Percentiles rank a stretch among this genome's conserved stretches.
Evolutionary conservation across 2,113 vertebrate species (phyloP).

Genomic region (Glaucomys volans): DNA sequence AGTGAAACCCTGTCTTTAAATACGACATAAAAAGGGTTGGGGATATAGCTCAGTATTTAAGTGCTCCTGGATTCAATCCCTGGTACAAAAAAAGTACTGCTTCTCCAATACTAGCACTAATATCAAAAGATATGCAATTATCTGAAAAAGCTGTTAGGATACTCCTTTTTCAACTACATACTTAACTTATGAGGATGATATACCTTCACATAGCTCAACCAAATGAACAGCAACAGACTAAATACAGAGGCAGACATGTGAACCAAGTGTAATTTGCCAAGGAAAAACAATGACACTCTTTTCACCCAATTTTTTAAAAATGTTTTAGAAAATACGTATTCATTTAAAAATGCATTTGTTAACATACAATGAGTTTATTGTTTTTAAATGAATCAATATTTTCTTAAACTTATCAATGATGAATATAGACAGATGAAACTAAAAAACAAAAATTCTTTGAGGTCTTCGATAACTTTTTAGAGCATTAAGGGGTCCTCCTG

Average conservation of each 20-base stretch:
- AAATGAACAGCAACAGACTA: not conserved
- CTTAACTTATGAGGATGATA: not conserved
- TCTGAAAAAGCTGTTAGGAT: slow-evolving; percentile 15
- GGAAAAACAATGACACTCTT: not conserved
- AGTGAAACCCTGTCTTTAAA: too few relatives aligned
- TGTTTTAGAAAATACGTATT: not conserved
- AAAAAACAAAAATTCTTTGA: slow-evolving; percentile 31
- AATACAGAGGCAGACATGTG: not conserved
- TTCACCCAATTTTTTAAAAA: slow-evolving; percentile 27
- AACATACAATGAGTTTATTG: not conserved
- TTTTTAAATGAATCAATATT: slow-evolving; percentile 37
- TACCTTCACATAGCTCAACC: slow-evolving; percentile 3
- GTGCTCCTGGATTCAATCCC: too few relatives aligned
- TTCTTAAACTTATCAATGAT: not conserved
- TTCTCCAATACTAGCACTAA: not conserved
- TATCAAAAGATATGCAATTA: slow-evolving; percentile 3
- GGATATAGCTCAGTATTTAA: too few relatives aligned
- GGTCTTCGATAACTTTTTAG: not conserved
- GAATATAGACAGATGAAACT: not conserved
- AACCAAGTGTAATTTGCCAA: not conserved
- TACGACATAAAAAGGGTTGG: too few relatives aligned
- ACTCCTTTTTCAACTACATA: slow-evolving; percentile 1
- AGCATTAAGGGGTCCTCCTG: not conserved
- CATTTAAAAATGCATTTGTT: not conserved
- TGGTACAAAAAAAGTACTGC: not conserved